Conservation (phyloP, 2,888 invertebrate species). For the Sussaba pulchella region DNA sequence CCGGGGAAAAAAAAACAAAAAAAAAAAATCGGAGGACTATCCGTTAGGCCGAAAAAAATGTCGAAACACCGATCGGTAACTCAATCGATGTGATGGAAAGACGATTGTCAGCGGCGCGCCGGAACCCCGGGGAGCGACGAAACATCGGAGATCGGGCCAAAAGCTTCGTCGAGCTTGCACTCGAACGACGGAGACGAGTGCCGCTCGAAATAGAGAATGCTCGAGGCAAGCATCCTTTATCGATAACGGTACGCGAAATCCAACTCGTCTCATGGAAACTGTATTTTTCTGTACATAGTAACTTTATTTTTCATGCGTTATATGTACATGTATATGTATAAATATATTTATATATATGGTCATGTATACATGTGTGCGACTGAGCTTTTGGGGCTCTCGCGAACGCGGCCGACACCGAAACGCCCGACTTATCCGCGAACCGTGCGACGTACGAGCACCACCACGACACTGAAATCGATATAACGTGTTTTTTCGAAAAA, state of each 20-base stretch:
- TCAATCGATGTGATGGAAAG: slow-evolving; percentile 57
- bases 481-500: neutral
- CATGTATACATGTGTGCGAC: neutral
- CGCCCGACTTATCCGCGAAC: neutral
- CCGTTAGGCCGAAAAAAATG: slow-evolving; percentile 54
- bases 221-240: slow-evolving; percentile 56
- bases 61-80: slow-evolving; percentile 59
- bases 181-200: slow-evolving; percentile 35
- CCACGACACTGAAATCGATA: slow-evolving; percentile 28
- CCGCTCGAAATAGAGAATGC: slow-evolving; percentile 61
- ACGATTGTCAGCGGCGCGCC: slow-evolving; percentile 50
- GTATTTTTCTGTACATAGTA: slow-evolving; percentile 29
- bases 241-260: slow-evolving; percentile 29
- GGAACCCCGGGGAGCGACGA: slow-evolving; percentile 14
- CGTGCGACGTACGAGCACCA: neutral
- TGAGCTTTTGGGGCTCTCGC: neutral
- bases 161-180: slow-evolving; percentile 27
- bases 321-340: slow-evolving; percentile 9
- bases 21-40: slow-evolving; percentile 1
- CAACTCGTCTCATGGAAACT: slow-evolving; percentile 38
- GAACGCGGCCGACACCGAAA: slow-evolving; percentile 12
- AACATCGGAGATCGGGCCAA: slow-evolving; percentile 50
- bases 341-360: neutral
- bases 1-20: no score
- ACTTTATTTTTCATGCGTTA: neutral